These are phyloP conservation scores for Halocynthia aurantium DNA, from an alignment of 23 tunicate genomes.

Conservation along the genomic window DNA sequence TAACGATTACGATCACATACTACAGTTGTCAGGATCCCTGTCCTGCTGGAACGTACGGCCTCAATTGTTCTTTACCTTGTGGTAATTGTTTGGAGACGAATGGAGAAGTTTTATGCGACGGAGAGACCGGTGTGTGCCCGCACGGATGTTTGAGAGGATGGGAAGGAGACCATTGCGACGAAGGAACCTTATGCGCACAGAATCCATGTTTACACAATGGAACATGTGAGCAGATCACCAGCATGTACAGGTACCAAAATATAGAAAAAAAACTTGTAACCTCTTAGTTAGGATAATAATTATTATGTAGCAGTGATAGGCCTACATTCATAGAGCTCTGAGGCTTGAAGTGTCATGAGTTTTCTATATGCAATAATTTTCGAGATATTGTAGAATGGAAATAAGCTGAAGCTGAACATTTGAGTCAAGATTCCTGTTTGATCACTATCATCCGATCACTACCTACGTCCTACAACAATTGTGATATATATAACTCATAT, in stretches of 20 bases:
- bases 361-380: too few species aligned
- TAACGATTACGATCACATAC: too few species aligned
- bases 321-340: not conserved
- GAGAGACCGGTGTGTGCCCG: constrained; percentile 38
- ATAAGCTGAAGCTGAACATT: too few species aligned
- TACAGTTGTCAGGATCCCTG: constrained; percentile 31
- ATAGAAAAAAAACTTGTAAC: too few species aligned
- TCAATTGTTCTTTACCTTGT: constrained; percentile 60
- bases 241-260: constrained; percentile 39
- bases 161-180: constrained; percentile 61
- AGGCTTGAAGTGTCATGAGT: not conserved
- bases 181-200: constrained; percentile 55
- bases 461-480: too few species aligned
- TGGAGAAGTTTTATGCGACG: constrained; percentile 31
- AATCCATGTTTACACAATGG: constrained; percentile 73
- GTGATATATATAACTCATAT: too few species aligned
- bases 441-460: too few species aligned
- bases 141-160: constrained; percentile 71
- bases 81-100: constrained; percentile 35
- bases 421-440: too few species aligned
- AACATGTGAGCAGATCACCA: constrained; percentile 50
- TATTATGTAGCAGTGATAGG: not conserved
- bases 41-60: constrained; percentile 57
- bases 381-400: too few species aligned
- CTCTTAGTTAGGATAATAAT: too few species aligned